phyloP scores from a whole-genome alignment of 1,140 invertebrate genomes.

The Amyelois transitella region DNA sequence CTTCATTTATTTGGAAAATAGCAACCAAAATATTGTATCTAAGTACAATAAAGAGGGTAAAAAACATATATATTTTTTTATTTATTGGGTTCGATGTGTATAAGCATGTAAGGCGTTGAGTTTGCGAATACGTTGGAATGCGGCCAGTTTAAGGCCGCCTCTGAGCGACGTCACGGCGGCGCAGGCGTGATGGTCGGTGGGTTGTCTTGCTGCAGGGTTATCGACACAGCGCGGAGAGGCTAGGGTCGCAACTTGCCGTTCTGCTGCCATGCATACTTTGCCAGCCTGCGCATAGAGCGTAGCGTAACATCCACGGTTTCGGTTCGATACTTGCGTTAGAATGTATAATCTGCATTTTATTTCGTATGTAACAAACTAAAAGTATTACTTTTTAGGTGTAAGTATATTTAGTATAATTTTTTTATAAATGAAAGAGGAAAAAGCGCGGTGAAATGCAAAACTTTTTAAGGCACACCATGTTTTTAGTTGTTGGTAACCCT shows the following conservation, averaged over 20 bases:
- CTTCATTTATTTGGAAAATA: background rate
- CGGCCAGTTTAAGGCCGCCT: slow-evolving; percentile 53
- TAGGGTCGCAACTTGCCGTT: slow-evolving; percentile 47
- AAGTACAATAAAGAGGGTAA: background rate
- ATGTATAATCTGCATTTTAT: background rate
- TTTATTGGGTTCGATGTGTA: slow-evolving; percentile 19
- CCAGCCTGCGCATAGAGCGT: slow-evolving; percentile 48
- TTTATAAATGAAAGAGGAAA: too few relatives aligned
- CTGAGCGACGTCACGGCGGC: slow-evolving; percentile 40
- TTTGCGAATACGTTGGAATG: slow-evolving; percentile 57
- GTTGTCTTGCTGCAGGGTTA: slow-evolving; percentile 62
- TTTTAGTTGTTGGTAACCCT: too few relatives aligned
- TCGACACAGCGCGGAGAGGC: slow-evolving; percentile 61
- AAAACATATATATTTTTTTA: background rate
- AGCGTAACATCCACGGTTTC: slow-evolving; percentile 45
- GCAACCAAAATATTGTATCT: background rate
- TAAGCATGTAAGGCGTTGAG: slow-evolving; percentile 24
- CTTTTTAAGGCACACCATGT: too few relatives aligned
- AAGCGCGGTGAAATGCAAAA: too few relatives aligned
- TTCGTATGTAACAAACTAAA: background rate
- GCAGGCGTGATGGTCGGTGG: slow-evolving; percentile 58
- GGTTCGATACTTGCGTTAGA: slow-evolving; percentile 46
- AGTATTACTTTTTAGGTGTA: background rate
- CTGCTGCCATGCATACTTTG: slow-evolving; percentile 8
- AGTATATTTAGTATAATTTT: too few relatives aligned